Conservation (phyloP, 92 coral and sea anemone genomes). For the Virgularia gustaviana region DNA sequence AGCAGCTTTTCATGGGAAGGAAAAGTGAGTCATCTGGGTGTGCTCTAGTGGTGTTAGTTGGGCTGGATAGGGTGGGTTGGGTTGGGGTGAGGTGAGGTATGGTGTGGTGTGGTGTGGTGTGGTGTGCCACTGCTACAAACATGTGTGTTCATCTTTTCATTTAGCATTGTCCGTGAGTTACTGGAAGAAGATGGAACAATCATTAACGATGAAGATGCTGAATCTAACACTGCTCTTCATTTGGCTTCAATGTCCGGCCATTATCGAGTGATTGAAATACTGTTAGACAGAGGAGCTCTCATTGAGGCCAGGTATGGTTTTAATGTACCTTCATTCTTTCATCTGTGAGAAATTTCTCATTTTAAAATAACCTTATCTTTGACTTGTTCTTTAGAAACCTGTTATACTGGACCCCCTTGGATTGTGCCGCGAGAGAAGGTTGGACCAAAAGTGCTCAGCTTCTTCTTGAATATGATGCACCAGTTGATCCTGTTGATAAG, state of each 20-base stretch:
- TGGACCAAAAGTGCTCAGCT: constrained; percentile 66
- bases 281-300: constrained; percentile 78
- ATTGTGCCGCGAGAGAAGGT: constrained; percentile 90
- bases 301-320: constrained; percentile 85
- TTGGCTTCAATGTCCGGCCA: constrained; percentile 84
- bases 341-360: background rate
- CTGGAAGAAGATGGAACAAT: constrained; percentile 74
- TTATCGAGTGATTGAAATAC: constrained; percentile 65
- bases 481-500: constrained; percentile 89
- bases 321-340: background rate
- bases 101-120: too few relatives aligned
- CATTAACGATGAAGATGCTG: constrained; percentile 89
- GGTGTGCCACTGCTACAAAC: too few relatives aligned
- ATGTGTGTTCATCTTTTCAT: too few relatives aligned
- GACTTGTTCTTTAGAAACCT: constrained; percentile 49
- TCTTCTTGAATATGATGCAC: constrained; percentile 80
- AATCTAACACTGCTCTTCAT: constrained; percentile 86
- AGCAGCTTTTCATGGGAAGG: constrained; percentile 79
- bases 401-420: constrained; percentile 82
- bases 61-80: too few relatives aligned
- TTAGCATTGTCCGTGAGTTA: constrained; percentile 73
- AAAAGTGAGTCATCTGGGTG: too few relatives aligned
- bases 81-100: too few relatives aligned
- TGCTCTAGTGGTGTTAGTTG: too few relatives aligned
- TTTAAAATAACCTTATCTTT: background rate